These are phyloP conservation scores for Chalcosyrphus nemorum DNA, from an alignment of 2,888 invertebrate genomes.

Conservation along the genomic window DNA sequence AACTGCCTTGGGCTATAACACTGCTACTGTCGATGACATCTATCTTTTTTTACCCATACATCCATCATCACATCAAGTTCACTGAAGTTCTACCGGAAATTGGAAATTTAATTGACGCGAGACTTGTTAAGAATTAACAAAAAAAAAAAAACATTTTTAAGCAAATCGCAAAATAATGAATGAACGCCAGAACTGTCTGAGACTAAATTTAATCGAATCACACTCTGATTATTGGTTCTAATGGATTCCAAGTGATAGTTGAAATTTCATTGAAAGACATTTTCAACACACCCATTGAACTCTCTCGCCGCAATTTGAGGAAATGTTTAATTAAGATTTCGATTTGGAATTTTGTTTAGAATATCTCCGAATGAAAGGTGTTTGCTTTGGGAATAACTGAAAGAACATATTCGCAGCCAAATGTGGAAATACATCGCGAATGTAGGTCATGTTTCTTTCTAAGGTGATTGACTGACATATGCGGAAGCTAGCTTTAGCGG, in stretches of 20 bases:
- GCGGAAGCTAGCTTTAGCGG: slow-evolving; percentile 57
- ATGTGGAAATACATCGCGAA: slow-evolving; percentile 41
- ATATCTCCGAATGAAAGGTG: slow-evolving; percentile 49
- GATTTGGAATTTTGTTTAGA: slow-evolving; percentile 60
- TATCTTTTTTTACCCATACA: neutral
- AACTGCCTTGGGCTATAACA: neutral
- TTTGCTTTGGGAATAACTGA: neutral
- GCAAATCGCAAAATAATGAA: slow-evolving; percentile 51
- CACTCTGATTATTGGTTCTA: slow-evolving; percentile 54
- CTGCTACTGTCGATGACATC: slow-evolving; percentile 9
- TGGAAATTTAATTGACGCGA: slow-evolving; percentile 57
- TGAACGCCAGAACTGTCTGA: neutral
- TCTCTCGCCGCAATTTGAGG: neutral
- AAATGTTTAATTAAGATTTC: slow-evolving; percentile 52
- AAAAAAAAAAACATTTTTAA: neutral
- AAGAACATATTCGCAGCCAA: slow-evolving; percentile 37
- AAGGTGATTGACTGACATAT: slow-evolving; percentile 65
- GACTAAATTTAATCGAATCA: slow-evolving; percentile 49
- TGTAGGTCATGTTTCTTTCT: slow-evolving; percentile 62
- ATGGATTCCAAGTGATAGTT: slow-evolving; percentile 49
- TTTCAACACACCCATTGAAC: too few species aligned
- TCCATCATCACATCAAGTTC: slow-evolving; percentile 35
- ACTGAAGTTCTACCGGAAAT: slow-evolving; percentile 50
- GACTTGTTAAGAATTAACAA: slow-evolving; percentile 8
- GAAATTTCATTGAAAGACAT: slow-evolving; percentile 56